Evolutionary conservation across 2,888 invertebrate genomes (phyloP).

Genomic region (Liopterus haemorrhoidalis): DNA sequence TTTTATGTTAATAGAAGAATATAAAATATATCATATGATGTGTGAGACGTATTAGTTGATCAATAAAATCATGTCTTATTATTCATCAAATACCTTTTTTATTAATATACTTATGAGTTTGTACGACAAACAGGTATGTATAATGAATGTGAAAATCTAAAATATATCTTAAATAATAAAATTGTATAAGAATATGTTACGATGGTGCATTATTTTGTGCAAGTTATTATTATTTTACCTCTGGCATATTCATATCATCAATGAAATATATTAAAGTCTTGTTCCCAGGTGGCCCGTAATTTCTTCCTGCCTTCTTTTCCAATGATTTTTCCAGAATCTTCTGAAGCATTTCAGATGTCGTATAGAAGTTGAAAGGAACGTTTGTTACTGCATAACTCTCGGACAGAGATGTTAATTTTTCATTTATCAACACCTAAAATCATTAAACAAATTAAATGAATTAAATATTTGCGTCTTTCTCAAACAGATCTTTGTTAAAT

Average conservation of each 20-base stretch:
- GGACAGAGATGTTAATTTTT: slow-evolving; percentile 65
- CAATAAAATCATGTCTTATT: too few species aligned
- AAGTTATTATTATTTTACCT: slow-evolving; percentile 52
- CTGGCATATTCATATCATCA: slow-evolving; percentile 98
- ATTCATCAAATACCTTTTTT: too few species aligned
- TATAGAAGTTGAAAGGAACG: slow-evolving; percentile 95
- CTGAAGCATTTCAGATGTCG: slow-evolving; percentile 88
- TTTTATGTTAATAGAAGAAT: too few species aligned
- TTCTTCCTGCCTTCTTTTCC: slow-evolving; percentile 93
- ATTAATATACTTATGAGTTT: too few species aligned
- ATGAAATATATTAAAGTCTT: slow-evolving; percentile 92
- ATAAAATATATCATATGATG: too few species aligned
- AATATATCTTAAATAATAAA: too few species aligned
- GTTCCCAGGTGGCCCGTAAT: slow-evolving; percentile 92
- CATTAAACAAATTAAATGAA: too few species aligned
- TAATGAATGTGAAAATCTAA: too few species aligned
- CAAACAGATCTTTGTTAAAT: too few species aligned
- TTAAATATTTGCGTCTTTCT: too few species aligned
- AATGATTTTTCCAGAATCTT: slow-evolving; percentile 89
- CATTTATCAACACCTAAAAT: slow-evolving; percentile 66
- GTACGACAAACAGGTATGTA: too few species aligned
- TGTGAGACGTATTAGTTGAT: too few species aligned
- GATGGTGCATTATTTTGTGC: background rate
- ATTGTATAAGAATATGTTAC: slow-evolving; percentile 1
- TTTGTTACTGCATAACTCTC: slow-evolving; percentile 86